Evolutionary conservation across 2,888 invertebrate genomes (phyloP).

Genomic region (Nemotelus nigrinus): DNA sequence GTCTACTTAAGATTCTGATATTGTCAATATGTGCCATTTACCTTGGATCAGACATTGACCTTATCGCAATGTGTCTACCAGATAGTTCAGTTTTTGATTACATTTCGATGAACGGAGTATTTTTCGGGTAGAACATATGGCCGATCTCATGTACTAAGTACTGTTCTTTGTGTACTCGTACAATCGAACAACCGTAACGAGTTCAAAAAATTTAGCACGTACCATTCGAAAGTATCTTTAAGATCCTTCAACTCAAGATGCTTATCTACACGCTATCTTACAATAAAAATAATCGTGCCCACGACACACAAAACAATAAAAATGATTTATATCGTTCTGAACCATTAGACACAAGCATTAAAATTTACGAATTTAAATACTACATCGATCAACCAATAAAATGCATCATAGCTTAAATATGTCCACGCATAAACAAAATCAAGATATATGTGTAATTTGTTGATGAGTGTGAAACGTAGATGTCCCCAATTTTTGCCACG

Average conservation of each 20-base stretch:
- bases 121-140: too few species aligned
- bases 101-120: too few species aligned
- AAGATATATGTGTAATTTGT: background rate
- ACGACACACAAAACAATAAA: background rate
- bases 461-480: background rate
- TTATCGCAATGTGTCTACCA: conserved; percentile 3
- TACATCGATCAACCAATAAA: background rate
- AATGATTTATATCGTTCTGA: background rate
- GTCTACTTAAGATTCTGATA: conserved; percentile 38
- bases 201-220: too few species aligned
- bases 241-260: too few species aligned
- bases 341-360: background rate
- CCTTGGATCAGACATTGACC: conserved; percentile 44
- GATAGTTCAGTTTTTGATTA: background rate
- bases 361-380: background rate
- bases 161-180: too few species aligned
- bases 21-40: conserved; percentile 43
- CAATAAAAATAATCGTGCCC: too few species aligned
- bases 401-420: conserved; percentile 29
- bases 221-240: too few species aligned
- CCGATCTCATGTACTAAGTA: too few species aligned
- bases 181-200: too few species aligned
- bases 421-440: conserved; percentile 30
- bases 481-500: conserved; percentile 14
- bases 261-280: too few species aligned